These are phyloP conservation scores for Philonicus albiceps DNA, from an alignment of 2,888 invertebrate species.

Conservation along the genomic window DNA sequence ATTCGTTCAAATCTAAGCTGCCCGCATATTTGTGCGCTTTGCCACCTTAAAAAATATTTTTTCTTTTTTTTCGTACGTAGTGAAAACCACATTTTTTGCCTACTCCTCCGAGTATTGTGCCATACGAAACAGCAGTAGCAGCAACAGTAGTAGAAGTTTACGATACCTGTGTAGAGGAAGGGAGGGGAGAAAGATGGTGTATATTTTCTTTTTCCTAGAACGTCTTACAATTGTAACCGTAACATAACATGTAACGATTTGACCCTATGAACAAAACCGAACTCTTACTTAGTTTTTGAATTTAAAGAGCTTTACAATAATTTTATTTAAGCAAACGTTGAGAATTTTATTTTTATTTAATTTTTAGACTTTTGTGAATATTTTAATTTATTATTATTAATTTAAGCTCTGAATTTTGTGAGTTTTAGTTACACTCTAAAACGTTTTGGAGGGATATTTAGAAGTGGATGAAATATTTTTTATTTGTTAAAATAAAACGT, in stretches of 20 bases:
- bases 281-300: slow-evolving; percentile 17
- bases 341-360: slow-evolving; percentile 15
- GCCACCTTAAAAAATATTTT: background rate
- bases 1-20: background rate
- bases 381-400: slow-evolving; percentile 30
- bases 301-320: slow-evolving; percentile 12
- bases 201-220: background rate
- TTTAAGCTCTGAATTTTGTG: slow-evolving; percentile 1
- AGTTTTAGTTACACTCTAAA: background rate
- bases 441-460: background rate
- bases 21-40: background rate
- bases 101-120: slow-evolving; percentile 32
- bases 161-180: background rate
- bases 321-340: slow-evolving; percentile 9
- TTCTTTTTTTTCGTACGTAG: background rate
- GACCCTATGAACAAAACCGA: slow-evolving; percentile 12
- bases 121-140: background rate
- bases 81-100: background rate
- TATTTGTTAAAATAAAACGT: slow-evolving; percentile 36
- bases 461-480: slow-evolving; percentile 18
- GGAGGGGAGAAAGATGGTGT: background rate
- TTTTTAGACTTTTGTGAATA: slow-evolving; percentile 21
- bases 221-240: background rate
- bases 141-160: background rate
- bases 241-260: background rate